phyloP scores from a whole-genome alignment of 2,113 vertebrate species.

The Perca flavescens region DNA sequence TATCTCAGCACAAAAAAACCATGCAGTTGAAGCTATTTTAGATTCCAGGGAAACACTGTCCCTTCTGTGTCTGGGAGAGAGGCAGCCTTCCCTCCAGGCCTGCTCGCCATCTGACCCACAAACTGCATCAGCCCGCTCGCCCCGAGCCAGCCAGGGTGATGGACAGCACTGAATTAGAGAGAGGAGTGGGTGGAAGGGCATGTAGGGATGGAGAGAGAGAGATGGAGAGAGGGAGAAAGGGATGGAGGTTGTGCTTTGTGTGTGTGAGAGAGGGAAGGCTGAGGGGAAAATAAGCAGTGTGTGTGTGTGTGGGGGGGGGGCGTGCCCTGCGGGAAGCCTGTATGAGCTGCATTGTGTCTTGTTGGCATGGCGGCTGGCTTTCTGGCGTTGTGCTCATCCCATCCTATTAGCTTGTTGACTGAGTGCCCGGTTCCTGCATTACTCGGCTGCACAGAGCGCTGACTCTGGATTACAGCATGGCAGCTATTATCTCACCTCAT shows the following conservation, averaged over 20 bases:
- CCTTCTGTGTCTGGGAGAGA: slow-evolving; percentile 1
- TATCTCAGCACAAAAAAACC: neutral
- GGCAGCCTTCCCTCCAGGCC: neutral
- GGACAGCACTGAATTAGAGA: slow-evolving; percentile 38
- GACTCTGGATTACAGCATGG: slow-evolving; percentile 53
- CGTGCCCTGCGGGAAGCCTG: slow-evolving; percentile 11
- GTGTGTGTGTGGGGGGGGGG: neutral
- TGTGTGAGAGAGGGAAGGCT: neutral
- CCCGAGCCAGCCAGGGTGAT: slow-evolving; percentile 9
- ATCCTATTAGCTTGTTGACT: slow-evolving; percentile 60
- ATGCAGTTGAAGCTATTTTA: neutral
- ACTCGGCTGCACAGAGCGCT: slow-evolving; percentile 40
- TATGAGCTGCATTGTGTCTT: slow-evolving; percentile 26
- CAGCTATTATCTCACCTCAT: slow-evolving; percentile 67
- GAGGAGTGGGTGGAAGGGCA: slow-evolving; percentile 72
- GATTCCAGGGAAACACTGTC: neutral
- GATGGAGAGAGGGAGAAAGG: neutral
- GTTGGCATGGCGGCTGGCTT: slow-evolving; percentile 26
- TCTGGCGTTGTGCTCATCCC: slow-evolving; percentile 41
- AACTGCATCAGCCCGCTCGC: slow-evolving; percentile 7
- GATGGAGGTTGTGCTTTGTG: neutral
- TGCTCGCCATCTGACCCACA: slow-evolving; percentile 16
- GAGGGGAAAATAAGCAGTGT: too few relatives aligned
- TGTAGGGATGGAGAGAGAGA: slow-evolving; percentile 1
- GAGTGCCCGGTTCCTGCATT: slow-evolving; percentile 47